Percentiles rank a stretch among this genome's conserved stretches.
Evolutionary conservation across 1,140 invertebrate genomes (phyloP).

Genomic region (Oncopeltus fasciatus): DNA sequence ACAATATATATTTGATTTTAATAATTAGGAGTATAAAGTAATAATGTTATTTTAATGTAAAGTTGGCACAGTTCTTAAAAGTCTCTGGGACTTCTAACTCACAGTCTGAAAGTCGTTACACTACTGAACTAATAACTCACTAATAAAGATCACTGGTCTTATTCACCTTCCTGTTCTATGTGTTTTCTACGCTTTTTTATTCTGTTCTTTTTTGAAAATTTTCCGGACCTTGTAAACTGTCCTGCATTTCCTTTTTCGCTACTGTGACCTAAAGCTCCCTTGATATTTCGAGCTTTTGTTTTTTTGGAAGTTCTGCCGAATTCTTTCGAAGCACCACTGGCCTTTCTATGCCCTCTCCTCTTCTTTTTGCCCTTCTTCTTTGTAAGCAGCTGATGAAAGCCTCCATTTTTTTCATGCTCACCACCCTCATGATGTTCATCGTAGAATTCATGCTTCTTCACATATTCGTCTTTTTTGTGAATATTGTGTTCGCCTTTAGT

Average conservation of each 20-base stretch:
- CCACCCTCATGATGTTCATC: conserved; percentile 51
- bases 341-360: conserved; percentile 34
- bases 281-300: conserved; percentile 38
- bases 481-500: conserved; percentile 56
- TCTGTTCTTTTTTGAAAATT: neutral
- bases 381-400: conserved; percentile 38
- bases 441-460: conserved; percentile 56
- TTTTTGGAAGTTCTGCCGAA: conserved; percentile 42
- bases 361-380: conserved; percentile 34
- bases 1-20: no score
- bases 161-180: neutral
- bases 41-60: no score
- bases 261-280: neutral
- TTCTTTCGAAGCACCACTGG: conserved; percentile 34
- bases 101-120: no score
- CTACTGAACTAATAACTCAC: no score
- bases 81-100: no score
- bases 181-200: neutral
- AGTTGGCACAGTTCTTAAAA: no score
- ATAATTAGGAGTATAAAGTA: no score
- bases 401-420: conserved; percentile 46
- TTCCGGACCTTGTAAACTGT: neutral
- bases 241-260: neutral
- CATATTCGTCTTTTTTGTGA: conserved; percentile 57
- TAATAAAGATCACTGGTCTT: no score